Evolutionary conservation across 2,888 invertebrate species (phyloP).

Genomic region (Fissipunctia ypsillon): DNA sequence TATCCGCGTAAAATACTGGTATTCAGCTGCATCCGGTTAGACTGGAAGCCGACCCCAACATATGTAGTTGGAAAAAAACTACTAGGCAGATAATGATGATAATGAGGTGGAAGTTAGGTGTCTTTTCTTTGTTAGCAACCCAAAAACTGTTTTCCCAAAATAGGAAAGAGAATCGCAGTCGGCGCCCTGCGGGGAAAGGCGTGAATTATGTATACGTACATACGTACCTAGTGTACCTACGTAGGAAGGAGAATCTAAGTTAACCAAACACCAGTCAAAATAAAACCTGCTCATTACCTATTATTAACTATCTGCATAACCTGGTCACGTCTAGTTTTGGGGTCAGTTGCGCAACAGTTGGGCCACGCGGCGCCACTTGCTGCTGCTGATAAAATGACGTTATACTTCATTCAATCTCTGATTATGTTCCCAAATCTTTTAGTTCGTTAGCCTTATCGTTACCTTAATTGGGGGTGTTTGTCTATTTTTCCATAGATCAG

Average conservation of each 20-base stretch:
- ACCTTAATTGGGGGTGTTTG: conserved; percentile 47
- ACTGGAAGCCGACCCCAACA: too few relatives aligned
- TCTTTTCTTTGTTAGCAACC: background rate
- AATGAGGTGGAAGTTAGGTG: background rate
- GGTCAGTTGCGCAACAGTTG: conserved; percentile 67
- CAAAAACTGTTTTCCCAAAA: background rate
- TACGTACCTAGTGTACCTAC: too few relatives aligned
- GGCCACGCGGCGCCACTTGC: conserved; percentile 57
- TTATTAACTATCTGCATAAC: conserved; percentile 62
- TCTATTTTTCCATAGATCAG: background rate
- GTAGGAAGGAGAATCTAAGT: conserved; percentile 2
- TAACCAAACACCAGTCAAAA: conserved; percentile 37
- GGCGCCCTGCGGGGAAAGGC: background rate
- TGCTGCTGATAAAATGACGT: conserved; percentile 48
- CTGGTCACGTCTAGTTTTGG: conserved; percentile 70
- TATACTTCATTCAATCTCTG: conserved; percentile 60
- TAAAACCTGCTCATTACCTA: conserved; percentile 38
- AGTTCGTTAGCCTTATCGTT: conserved; percentile 39
- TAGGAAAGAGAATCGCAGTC: background rate
- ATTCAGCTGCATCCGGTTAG: too few relatives aligned
- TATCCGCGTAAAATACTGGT: too few relatives aligned
- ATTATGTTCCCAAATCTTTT: conserved; percentile 51
- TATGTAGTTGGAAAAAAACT: too few relatives aligned
- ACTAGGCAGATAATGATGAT: too few relatives aligned
- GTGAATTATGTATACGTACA: too few relatives aligned